phyloP scores from a whole-genome alignment of 2,113 vertebrate species.

The Archocentrus centrarchus region DNA sequence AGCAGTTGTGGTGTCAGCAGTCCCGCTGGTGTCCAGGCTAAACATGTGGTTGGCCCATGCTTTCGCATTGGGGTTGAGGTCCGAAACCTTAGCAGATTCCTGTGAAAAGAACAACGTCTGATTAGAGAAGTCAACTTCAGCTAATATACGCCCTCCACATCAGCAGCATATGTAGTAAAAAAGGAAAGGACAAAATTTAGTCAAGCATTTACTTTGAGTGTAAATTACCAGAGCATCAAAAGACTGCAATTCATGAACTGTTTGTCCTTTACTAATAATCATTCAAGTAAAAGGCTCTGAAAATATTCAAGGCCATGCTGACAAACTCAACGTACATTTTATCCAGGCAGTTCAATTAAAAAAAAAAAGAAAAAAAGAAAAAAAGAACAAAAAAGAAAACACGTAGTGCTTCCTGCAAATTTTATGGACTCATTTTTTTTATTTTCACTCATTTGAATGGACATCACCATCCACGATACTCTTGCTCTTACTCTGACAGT shows the following conservation, averaged over 20 bases:
- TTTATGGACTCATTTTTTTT: neutral
- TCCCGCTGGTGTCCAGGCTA: constrained; percentile 88
- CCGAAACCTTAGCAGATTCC: constrained; percentile 97
- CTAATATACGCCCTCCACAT: neutral
- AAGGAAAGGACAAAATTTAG: rapidly evolving
- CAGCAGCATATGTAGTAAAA: neutral
- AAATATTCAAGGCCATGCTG: neutral
- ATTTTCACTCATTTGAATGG: neutral
- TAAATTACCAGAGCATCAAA: neutral
- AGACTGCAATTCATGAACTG: rapidly evolving
- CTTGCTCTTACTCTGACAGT: neutral
- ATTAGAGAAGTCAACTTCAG: neutral
- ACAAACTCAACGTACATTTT: neutral
- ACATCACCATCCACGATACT: neutral
- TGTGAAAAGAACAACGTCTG: constrained; percentile 54
- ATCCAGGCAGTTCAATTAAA: rapidly evolving
- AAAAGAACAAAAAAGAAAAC: neutral
- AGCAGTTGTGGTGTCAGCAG: constrained; percentile 81
- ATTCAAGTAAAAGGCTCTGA: neutral
- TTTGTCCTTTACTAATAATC: neutral
- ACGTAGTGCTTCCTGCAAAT: neutral
- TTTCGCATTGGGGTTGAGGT: constrained; percentile 98
- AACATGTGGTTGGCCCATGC: constrained; percentile 97
- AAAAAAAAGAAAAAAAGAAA: neutral
- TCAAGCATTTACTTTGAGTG: neutral